Percentiles rank a stretch among this genome's conserved stretches.
Conservation (phyloP, 2,888 invertebrate genomes). For the Sceliomorpha sp. region DNA sequence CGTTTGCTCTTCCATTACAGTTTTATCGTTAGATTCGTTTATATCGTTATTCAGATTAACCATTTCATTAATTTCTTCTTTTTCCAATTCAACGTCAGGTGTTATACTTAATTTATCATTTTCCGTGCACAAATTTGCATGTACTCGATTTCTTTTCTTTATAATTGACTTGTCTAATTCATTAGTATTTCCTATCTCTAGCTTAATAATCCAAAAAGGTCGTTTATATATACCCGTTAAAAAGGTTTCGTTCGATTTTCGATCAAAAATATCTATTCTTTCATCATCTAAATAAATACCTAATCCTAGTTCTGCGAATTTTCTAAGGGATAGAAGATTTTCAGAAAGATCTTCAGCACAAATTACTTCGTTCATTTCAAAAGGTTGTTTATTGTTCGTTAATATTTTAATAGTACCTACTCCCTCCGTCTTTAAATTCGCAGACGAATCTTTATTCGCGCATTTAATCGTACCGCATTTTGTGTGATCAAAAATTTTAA, state of each 20-base stretch:
- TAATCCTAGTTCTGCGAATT: conserved; percentile 11
- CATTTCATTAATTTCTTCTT: too few species aligned
- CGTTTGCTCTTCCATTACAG: too few species aligned
- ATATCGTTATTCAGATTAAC: too few species aligned
- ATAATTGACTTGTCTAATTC: conserved; percentile 4
- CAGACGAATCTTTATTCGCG: conserved; percentile 53
- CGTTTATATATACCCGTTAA: conserved; percentile 10
- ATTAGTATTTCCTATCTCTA: too few species aligned
- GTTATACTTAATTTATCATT: too few species aligned
- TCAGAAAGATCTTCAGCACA: conserved; percentile 8
- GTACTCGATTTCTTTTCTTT: not conserved
- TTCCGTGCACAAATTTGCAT: too few species aligned
- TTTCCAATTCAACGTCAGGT: too few species aligned
- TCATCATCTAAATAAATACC: conserved; percentile 13
- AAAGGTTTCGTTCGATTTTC: conserved; percentile 7
- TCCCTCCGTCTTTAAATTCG: conserved; percentile 57
- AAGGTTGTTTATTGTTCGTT: conserved; percentile 1
- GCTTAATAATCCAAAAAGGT: conserved; percentile 10
- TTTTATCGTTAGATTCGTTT: too few species aligned
- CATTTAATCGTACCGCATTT: conserved; percentile 49
- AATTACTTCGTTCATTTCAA: conserved; percentile 3
- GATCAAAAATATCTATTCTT: conserved; percentile 17
- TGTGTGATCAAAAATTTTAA: conserved; percentile 47
- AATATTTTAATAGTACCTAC: conserved; percentile 32
- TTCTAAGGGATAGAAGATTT: conserved; percentile 9